Base-by-base conservation (phyloP, 2,888 invertebrate species). In the Lasioglossum vierecki region DNA sequence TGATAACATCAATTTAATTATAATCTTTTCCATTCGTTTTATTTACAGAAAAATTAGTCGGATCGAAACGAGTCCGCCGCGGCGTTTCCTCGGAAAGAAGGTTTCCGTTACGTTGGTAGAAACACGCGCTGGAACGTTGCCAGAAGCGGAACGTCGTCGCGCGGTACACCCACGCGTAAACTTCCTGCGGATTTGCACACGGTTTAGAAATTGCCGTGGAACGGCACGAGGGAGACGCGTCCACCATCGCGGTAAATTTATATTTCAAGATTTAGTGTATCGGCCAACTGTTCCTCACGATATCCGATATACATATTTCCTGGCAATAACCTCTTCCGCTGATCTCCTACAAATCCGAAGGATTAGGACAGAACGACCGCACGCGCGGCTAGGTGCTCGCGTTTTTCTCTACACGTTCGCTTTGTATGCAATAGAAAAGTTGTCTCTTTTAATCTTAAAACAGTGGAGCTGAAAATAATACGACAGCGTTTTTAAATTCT, bases 181-280 rank as follows among this genome's bases (percentile, higher is more conserved):
- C 84, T 84, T 84, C 79, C 86, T 78, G 85, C 78, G 79, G 82
- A 66, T 85, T 86, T 79, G 86, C 86, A 82, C 85, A 75, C 82
- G 85, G 73, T 46, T 85, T 76, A 6, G 60, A 85, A 71, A 79
- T 76, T 26, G 53, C 18, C 30, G 76, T 30, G 44, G 66, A 72
- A 35, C 71, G 60, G 35, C n/a, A 68, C 39, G 49, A 35, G 72
- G 72, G 72, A 35, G 35, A 49, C 30, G 30, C 74, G 80, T 75
- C 72, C 66, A n/a, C n/a, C 49, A 11, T n/a, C 49, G 73, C 63
- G 77, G 74, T 87, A 79, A 85, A 89, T 74, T 83, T 88, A 77
- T 82, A 82, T 88, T 82, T 84, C 83, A 82, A 74, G 80, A 88
- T 70, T 71, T 9, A 26, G 68, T 26, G 39, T 11, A 53, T n/a